Base-by-base conservation (phyloP, 2,888 invertebrate species). In the Eupeodes luniger region DNA sequence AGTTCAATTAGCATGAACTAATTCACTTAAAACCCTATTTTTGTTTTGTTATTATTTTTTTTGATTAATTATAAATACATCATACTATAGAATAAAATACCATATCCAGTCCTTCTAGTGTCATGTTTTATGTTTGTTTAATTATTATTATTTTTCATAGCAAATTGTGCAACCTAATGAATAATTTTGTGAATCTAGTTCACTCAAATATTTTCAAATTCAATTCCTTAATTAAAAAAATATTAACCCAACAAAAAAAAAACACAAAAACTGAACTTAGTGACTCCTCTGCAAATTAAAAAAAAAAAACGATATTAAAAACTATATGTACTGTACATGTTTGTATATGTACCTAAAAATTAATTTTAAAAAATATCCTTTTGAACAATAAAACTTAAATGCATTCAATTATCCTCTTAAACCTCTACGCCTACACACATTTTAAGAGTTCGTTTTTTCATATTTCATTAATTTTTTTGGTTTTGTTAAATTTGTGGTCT, bases 91-190 rank as follows among this genome's bases (percentile, higher is more conserved):
- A 19, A 66, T 64, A 12, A 66, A 66, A 66, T 49, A 47, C 47
- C 47, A 66, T 7, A 7, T 49, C 9, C 7, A 27, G 27, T 66
- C 66, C 47, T 66, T 66, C 4, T 11, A 14, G 61, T 16, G 40
- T 61, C 61, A 40, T 61, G 40, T 36, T 10, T 49, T 49, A 19
- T 27, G 47, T 66, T 40, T 64, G 7, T 16, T 44, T 4, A 44
- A 64, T 64, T 64, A 44, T 62, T 62, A 10, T 64, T 64, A 44
- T 47, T 64, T 53, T 16, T 16, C 12, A 16, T 1, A 72, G 34
- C 59, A 47, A 72, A 72, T 59, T 72, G 72, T 72, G 59, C 72
- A 72, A 59, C 59, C 57, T 72, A 59, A 72, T 72, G 59, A 72
- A 72, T 59, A 47, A 59, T 70, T 72, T 59, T 47, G 16, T 47